Percentiles rank a stretch among this genome's conserved stretches.
These are phyloP conservation scores for Nibea albiflora DNA, from an alignment of 2,113 vertebrate species.

Conservation along the genomic window DNA sequence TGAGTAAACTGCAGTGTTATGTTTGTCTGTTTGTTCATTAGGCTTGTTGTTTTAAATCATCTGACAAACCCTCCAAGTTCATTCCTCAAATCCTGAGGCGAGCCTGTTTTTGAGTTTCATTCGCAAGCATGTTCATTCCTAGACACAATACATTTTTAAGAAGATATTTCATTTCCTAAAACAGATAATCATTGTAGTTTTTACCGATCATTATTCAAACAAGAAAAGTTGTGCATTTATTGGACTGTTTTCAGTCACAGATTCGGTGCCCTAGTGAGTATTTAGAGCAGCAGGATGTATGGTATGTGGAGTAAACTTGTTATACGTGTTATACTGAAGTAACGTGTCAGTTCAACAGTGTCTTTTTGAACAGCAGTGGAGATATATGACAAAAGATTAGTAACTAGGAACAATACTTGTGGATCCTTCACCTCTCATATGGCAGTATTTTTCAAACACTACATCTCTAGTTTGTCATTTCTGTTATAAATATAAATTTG, in stretches of 20 bases:
- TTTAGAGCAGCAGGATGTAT: not conserved
- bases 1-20: constrained; percentile 80
- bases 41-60: not conserved
- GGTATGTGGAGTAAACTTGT: not conserved
- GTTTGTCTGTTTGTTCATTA: not conserved
- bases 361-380: not conserved
- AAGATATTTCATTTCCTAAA: not conserved
- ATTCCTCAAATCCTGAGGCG: not conserved
- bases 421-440: too few relatives aligned
- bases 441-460: not conserved
- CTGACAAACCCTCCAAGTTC: not conserved
- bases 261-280: not conserved
- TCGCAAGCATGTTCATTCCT: too few relatives aligned
- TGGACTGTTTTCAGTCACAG: not conserved
- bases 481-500: not conserved
- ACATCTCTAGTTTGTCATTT: not conserved
- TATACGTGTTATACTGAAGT: not conserved
- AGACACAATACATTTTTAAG: not conserved
- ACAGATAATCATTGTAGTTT: not conserved
- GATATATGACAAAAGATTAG: not conserved
- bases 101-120: not conserved
- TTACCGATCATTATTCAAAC: not conserved
- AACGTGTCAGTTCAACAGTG: too few relatives aligned
- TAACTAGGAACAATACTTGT: too few relatives aligned
- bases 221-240: not conserved